These are phyloP conservation scores for Plutella xylostella DNA, from an alignment of 2,888 invertebrate genomes.

Conservation along the genomic window DNA sequence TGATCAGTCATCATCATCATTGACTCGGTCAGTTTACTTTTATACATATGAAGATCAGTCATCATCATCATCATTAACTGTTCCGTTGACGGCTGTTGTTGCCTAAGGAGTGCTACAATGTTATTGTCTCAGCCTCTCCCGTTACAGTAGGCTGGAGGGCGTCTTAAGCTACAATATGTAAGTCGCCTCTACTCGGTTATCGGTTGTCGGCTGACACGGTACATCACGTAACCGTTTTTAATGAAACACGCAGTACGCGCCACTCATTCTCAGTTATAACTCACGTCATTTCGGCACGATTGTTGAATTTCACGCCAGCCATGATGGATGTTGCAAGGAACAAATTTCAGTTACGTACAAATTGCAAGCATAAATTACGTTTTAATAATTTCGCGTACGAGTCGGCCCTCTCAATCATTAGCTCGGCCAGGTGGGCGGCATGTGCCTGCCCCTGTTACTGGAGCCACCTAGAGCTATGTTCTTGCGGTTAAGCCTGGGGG, in stretches of 20 bases:
- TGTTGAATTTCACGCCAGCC: slow-evolving; percentile 46
- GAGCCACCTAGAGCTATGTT: slow-evolving; percentile 23
- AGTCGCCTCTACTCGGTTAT: too few relatives aligned
- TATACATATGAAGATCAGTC: background rate
- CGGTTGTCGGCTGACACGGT: too few relatives aligned
- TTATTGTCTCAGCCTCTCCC: too few relatives aligned
- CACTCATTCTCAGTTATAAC: background rate
- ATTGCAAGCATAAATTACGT: slow-evolving; percentile 66
- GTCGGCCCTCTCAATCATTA: slow-evolving; percentile 41
- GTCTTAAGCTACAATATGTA: too few relatives aligned
- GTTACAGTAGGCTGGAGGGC: too few relatives aligned
- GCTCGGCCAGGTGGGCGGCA: slow-evolving; percentile 30
- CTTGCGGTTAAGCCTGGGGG: too few relatives aligned
- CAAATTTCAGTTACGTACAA: slow-evolving; percentile 63
- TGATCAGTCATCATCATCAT: too few relatives aligned
- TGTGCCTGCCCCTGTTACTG: slow-evolving; percentile 55
- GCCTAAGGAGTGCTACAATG: too few relatives aligned
- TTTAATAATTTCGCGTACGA: slow-evolving; percentile 64
- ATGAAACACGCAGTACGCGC: background rate
- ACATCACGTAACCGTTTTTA: slow-evolving; percentile 38
- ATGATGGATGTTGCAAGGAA: slow-evolving; percentile 64
- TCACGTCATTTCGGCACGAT: slow-evolving; percentile 28
- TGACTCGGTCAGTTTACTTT: background rate
- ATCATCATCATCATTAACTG: too few relatives aligned
- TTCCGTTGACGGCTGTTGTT: too few relatives aligned